These are phyloP conservation scores for Agriopis leucophaearia DNA, from an alignment of 2,888 invertebrate genomes.

Conservation along the genomic window DNA sequence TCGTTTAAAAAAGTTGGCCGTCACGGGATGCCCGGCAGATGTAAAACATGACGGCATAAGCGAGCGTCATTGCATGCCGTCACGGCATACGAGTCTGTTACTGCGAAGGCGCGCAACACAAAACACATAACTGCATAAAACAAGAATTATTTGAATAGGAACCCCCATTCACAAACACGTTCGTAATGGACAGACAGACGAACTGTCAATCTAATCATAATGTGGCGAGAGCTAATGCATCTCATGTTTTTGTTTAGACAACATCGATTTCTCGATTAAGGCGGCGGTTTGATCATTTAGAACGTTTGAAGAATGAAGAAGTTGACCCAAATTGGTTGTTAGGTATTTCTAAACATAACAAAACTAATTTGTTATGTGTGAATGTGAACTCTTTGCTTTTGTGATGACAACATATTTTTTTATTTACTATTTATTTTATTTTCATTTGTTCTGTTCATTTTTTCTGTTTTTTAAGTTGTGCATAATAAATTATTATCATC, in stretches of 20 bases:
- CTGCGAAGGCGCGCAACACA: no score
- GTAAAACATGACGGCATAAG: no score
- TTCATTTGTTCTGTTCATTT: no score
- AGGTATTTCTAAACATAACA: slow-evolving; percentile 20
- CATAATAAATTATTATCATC: no score
- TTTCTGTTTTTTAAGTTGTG: no score
- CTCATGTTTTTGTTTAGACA: slow-evolving; percentile 73
- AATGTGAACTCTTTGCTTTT: neutral
- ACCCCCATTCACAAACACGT: slow-evolving; percentile 21
- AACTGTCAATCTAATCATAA: slow-evolving; percentile 66
- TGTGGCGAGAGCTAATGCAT: slow-evolving; percentile 68
- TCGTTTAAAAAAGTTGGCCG: no score
- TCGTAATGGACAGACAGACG: slow-evolving; percentile 61
- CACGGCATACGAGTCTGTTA: no score
- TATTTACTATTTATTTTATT: no score
- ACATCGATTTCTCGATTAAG: slow-evolving; percentile 51
- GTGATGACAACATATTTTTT: neutral
- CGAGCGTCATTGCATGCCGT: no score
- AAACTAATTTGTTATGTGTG: slow-evolving; percentile 5
- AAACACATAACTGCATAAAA: neutral
- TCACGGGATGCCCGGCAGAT: no score
- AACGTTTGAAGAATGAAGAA: slow-evolving; percentile 27
- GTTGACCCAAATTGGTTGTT: slow-evolving; percentile 27
- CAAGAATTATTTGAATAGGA: slow-evolving; percentile 12
- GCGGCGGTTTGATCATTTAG: slow-evolving; percentile 30